Percentiles rank a stretch among this genome's conserved stretches.
Conservation (phyloP, 2,797 vertebrate species). For the Octomys mimax region DNA sequence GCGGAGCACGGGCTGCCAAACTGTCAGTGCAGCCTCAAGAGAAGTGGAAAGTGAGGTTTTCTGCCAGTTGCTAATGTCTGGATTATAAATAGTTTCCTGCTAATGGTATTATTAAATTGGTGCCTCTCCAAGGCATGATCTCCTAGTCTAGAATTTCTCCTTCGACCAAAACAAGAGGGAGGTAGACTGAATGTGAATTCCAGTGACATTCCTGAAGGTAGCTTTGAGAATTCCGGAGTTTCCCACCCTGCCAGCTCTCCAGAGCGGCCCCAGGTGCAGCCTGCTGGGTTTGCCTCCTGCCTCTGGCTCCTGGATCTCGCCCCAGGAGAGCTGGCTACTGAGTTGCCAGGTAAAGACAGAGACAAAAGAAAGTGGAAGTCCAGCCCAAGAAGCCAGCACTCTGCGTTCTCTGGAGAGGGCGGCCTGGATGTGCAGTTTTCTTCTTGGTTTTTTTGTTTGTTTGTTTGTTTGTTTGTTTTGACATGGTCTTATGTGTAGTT, state of each 20-base stretch:
- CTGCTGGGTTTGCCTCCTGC: neutral
- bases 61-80: slow-evolving; percentile 76
- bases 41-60: slow-evolving; percentile 71
- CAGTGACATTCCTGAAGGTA: slow-evolving; percentile 12
- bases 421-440: neutral
- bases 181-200: slow-evolving; percentile 1
- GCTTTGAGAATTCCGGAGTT: slow-evolving; percentile 57
- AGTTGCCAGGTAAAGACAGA: slow-evolving; percentile 14
- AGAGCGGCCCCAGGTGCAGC: too few species aligned
- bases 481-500: neutral
- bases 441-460: neutral
- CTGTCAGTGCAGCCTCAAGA: slow-evolving; percentile 68
- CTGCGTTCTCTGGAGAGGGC: neutral
- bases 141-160: slow-evolving; percentile 72
- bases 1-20: slow-evolving; percentile 60
- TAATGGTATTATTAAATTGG: slow-evolving; percentile 78
- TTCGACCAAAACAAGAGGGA: slow-evolving; percentile 6
- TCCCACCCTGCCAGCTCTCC: neutral
- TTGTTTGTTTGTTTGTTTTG: neutral
- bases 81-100: slow-evolving; percentile 78
- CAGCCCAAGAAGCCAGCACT: neutral
- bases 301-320: slow-evolving; percentile 6
- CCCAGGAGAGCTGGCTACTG: neutral
- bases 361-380: slow-evolving; percentile 34
- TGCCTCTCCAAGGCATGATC: slow-evolving; percentile 71